Conservation (phyloP, 2,888 invertebrate genomes). For the Eupithecia centaureata region DNA sequence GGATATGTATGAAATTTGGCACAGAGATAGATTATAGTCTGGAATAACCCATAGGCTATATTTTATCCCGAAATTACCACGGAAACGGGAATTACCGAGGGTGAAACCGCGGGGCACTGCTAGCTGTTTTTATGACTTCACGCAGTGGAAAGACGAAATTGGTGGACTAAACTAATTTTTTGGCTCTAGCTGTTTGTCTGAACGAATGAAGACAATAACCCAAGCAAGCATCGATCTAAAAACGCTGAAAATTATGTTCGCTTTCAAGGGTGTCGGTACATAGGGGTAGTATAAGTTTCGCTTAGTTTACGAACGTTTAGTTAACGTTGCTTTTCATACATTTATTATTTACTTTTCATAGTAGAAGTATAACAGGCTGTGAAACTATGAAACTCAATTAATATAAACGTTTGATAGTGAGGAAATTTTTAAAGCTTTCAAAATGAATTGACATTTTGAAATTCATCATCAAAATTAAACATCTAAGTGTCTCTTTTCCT, state of each 20-base stretch:
- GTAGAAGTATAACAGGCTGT: no score
- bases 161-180: not conserved
- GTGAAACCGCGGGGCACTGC: no score
- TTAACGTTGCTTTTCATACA: not conserved
- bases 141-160: not conserved
- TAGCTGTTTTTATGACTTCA: not conserved
- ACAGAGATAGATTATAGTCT: no score
- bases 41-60: no score
- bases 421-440: no score
- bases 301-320: not conserved
- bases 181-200: not conserved
- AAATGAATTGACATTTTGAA: no score
- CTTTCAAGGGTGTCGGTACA: no score
- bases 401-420: no score
- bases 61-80: no score
- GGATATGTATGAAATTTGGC: no score
- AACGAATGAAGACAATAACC: not conserved
- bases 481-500: not conserved
- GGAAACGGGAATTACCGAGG: no score
- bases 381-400: no score
- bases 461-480: not conserved
- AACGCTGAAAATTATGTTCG: not conserved
- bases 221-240: not conserved
- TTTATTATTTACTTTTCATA: not conserved
- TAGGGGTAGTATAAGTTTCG: not conserved